Evolutionary conservation across 2,888 invertebrate species (phyloP), one percentile per base, ranked within the genome.

Genomic region (Lysandra bellargus): DNA sequence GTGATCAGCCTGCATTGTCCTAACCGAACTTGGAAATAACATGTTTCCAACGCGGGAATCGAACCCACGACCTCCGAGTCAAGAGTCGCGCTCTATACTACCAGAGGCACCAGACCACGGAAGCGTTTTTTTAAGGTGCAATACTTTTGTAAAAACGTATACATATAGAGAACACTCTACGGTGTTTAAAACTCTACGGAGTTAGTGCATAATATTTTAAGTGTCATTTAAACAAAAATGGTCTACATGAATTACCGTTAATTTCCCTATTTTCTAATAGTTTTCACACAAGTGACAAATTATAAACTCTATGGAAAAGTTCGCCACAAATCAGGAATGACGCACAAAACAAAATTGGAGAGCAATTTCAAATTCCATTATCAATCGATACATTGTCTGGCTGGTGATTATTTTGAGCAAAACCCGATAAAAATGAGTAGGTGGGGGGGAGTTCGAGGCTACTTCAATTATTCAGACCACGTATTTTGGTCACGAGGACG

Each of bases 401-500:
- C 60, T 72, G n/a, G 74, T 79, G 30, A 79, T 74, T 79, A 40
- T 74, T 74, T 79, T 79, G 72, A 73, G 79, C 79, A 40, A 60
- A 78, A 78, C 30, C 78, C 79, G 81, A 80, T 82, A 79, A 81
- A 81, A 87, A 87, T 86, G 87, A 87, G 87, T 87, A 85, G 82
- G 84, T 83, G 82, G 83, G 81, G 82, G 84, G 88, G 88, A 83
- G 82, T 79, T 64, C 83, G 87, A 84, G 83, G 85, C 84, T 84
- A 82, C 86, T 88, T 93, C 88, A 92, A 93, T 93, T 89, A 94
- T 93, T 93, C 92, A 93, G 84, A 84, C 84, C 87, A 86, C 88
- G 91, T 93, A 93, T 92, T 93, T 92, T 92, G 91, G 93, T 91
- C 91, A 92, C 90, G 92, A 90, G 92, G 92, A 89, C 92, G 87